A percentile compares a stretch with the other conserved stretches of the same genome.
phyloP scores from a whole-genome alignment of 53 echinoderm and acorn worm species.

The Echinometra lucunter region DNA sequence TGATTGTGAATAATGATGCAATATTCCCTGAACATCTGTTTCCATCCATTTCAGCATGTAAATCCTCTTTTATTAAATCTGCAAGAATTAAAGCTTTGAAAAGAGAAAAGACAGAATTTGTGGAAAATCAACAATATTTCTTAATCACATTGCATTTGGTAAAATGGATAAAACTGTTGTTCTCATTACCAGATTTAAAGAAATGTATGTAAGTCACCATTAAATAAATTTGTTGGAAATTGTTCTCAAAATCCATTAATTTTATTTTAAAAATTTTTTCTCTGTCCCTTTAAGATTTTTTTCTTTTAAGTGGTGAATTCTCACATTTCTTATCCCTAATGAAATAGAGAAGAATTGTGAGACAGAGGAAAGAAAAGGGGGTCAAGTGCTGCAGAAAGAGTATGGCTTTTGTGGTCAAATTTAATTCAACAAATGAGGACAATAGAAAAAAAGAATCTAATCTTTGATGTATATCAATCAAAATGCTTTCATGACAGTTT shows the following conservation, averaged over 20 bases:
- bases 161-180: too few relatives aligned
- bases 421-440: neutral
- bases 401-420: slow-evolving; percentile 31
- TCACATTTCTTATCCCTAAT: neutral
- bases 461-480: slow-evolving; percentile 18
- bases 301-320: neutral
- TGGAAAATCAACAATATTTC: too few relatives aligned
- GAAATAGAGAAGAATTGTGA: slow-evolving; percentile 1
- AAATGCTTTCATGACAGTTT: slow-evolving; percentile 20
- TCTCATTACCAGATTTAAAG: too few relatives aligned
- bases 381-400: neutral
- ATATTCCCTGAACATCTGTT: too few relatives aligned
- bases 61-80: too few relatives aligned
- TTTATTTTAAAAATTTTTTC: neutral
- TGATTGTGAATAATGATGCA: too few relatives aligned
- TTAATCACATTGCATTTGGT: too few relatives aligned
- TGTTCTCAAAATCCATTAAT: neutral
- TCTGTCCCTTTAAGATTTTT: neutral
- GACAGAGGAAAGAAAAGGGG: neutral
- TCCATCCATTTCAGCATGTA: too few relatives aligned
- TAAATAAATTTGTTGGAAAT: neutral
- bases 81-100: too few relatives aligned
- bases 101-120: too few relatives aligned
- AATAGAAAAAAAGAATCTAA: slow-evolving; percentile 23
- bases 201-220: too few relatives aligned